A percentile compares a stretch with the other conserved stretches of the same genome.
Conservation (phyloP, 2,888 invertebrate genomes). For the Seladonia tumulorum region DNA sequence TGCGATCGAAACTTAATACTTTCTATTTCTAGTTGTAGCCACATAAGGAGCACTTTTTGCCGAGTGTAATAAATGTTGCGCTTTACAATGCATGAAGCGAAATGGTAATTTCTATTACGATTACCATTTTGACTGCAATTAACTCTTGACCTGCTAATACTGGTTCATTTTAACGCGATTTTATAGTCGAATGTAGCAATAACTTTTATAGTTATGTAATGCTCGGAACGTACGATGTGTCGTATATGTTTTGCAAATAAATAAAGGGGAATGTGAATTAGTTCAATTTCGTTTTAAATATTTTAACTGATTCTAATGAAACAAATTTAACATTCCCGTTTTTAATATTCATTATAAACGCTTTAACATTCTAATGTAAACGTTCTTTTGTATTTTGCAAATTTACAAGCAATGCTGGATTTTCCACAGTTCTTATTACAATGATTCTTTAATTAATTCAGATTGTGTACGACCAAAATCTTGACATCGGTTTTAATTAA, state of each 20-base stretch:
- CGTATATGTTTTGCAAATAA: neutral
- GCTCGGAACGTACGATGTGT: neutral
- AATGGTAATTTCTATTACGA: neutral
- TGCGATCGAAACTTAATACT: neutral
- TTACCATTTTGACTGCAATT: constrained; percentile 5
- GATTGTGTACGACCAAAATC: neutral
- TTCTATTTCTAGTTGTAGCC: neutral
- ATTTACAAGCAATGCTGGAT: neutral
- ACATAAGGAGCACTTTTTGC: neutral
- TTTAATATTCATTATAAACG: too few species aligned
- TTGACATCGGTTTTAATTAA: neutral
- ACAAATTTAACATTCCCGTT: too few species aligned
- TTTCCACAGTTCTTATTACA: neutral
- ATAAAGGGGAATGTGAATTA: neutral
- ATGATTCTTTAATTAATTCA: neutral
- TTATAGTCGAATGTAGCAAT: neutral
- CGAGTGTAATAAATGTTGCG: neutral
- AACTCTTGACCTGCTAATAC: neutral
- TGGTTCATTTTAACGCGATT: too few species aligned
- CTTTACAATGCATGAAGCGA: neutral
- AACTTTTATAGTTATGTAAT: neutral
- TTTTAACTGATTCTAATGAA: too few species aligned
- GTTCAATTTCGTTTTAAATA: neutral
- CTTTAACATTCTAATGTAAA: neutral
- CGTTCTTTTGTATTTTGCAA: neutral